Evolutionary conservation across 1,140 invertebrate genomes (phyloP), one percentile per base, ranked within the genome.

Genomic region (Ooceraea biroi): DNA sequence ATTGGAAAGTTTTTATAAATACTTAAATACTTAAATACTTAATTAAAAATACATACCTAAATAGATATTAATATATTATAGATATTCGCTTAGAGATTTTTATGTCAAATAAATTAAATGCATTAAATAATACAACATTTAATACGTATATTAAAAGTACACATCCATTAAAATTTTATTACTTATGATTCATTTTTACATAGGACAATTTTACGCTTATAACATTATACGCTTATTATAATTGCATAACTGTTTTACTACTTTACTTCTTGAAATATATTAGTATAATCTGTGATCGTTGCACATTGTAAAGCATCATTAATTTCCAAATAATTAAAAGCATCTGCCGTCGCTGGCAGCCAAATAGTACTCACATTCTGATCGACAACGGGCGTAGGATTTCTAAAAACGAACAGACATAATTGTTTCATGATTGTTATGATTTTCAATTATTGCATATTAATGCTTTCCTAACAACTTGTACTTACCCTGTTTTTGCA

Each of bases 401-500:
- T 58, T 41, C 65, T 82, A 1, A 41, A 83, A 27, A 74, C 30
- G 71, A 65, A 55, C 25, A 78, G 71, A 17, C 30, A 55, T n/a
- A 41, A 58, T 48, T 22, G 19, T 48, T 10, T 65, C 50, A 22
- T 27, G n/a, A 30, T 19, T 22, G 27, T 19, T 74, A 58, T 4
- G 17, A 72, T 60, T 74, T 46, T 14, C 30, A 8, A 36, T 36
- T 36, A 36, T 36, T 68, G 8, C 3, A 12, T 66, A 36, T 22
- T 22, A 14, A n/a, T 25, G 60, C 60, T 17, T 22, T 74, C 27
- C 14, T 27, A 12, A 83, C 7, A 46, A 48, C 36, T 27, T 12
- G 10, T 50, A 10, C 41, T 80, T 65, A 74, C 86, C 86, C 86
- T 30, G 55, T 78, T 10, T 63, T 76, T 17, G 84, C 86, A 72